Base-by-base conservation (phyloP, 1,140 invertebrate genomes). In the Ips typographus region DNA sequence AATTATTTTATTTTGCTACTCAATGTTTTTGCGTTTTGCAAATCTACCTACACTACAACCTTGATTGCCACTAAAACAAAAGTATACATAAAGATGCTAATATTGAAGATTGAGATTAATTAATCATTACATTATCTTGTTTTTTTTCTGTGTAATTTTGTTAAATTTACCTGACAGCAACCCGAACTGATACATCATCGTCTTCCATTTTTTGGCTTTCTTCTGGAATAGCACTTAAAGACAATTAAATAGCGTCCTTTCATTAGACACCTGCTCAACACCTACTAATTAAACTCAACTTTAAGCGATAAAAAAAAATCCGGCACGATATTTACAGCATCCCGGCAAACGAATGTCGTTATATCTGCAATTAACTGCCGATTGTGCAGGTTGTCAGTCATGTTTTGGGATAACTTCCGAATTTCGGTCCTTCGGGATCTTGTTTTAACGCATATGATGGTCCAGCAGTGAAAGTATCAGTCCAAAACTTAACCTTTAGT, bases 121-220 rank as follows among this genome's bases (percentile, higher is more conserved):
- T 47, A 6, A 47, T 47, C 44, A 5, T 5, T 62, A 62, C 8
- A 7, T 49, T 47, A 8, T 47, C 5, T 37, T 22, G 7, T 5
- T 40, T 64, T 22, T 39, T 59, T 38, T 37, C 44, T n/a, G n/a
- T 6, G n/a, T 47, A 6, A 47, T 47, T 66, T 22, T 62, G 42
- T 58, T 22, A 22, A 22, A 22, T 22, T 78, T 77, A 80, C 78
- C 78, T 78, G 72, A 80, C 76, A 52, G 77, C 78, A 43, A 80
- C 78, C 7, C 78, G 73, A 42, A 80, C 78, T 38, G 77, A 73
- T 65, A 77, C 69, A 71, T 80, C 78, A 61, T 80, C 77, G 68
- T 79, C 77, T 59, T 79, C 77, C 77, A 79, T 80, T 72, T 37
- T 7, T 60, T 7, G 40, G 36, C 49, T 8, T 66, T 72, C 60